Evolutionary conservation across 2,888 invertebrate species (phyloP).

Genomic region (Chrysotoxum bicinctum): DNA sequence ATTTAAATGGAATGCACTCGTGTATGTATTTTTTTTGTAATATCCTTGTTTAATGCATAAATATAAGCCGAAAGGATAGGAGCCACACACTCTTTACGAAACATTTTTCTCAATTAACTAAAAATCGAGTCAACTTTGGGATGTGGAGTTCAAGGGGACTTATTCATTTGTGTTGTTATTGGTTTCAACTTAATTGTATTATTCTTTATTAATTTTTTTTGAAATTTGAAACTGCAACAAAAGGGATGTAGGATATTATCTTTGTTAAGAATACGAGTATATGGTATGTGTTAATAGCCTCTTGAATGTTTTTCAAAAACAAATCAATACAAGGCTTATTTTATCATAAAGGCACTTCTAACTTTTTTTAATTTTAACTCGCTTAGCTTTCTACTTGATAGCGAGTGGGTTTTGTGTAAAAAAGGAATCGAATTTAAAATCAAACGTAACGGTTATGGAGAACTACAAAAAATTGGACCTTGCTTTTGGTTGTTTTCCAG

Average conservation of each 20-base stretch:
- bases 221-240: background rate
- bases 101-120: slow-evolving; percentile 27
- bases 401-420: too few species aligned
- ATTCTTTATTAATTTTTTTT: background rate
- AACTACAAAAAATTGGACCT: too few species aligned
- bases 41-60: slow-evolving; percentile 20
- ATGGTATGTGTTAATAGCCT: background rate
- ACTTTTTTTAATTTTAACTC: too few species aligned
- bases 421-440: too few species aligned
- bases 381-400: too few species aligned
- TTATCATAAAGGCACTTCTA: too few species aligned
- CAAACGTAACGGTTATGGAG: too few species aligned
- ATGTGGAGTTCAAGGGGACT: background rate
- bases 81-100: background rate
- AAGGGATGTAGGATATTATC: background rate
- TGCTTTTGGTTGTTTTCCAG: too few species aligned
- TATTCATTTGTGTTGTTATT: background rate
- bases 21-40: background rate
- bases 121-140: background rate
- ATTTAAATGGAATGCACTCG: slow-evolving; percentile 41
- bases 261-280: background rate
- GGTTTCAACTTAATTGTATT: slow-evolving; percentile 7
- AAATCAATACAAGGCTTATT: background rate
- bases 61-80: background rate
- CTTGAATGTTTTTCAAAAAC: background rate